These are phyloP conservation scores for Anseranas semipalmata DNA, from an alignment of 2,113 vertebrate genomes.

Conservation along the genomic window DNA sequence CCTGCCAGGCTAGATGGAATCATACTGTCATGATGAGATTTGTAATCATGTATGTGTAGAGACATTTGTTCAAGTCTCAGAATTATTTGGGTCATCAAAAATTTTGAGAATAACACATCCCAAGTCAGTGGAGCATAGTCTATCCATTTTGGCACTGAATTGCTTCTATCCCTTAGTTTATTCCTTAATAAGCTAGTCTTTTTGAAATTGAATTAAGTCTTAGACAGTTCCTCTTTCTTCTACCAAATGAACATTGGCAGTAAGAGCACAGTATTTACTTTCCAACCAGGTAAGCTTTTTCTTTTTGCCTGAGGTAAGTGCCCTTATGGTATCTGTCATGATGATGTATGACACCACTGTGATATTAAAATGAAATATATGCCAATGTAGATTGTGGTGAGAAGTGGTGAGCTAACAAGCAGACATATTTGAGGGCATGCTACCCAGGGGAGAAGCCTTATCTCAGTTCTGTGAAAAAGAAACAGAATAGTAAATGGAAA, in stretches of 20 bases:
- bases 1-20: not conserved
- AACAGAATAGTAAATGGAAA: not conserved
- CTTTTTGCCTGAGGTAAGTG: not conserved
- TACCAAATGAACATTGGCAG: not conserved
- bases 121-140: not conserved
- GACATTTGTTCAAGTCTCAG: not conserved
- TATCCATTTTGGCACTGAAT: not conserved
- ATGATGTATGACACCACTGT: not conserved
- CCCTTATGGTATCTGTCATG: not conserved
- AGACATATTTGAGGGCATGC: not conserved
- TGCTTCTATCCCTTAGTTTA: not conserved
- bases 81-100: not conserved
- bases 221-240: not conserved
- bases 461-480: not conserved
- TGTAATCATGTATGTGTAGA: not conserved
- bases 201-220: not conserved
- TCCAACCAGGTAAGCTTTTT: not conserved
- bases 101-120: not conserved
- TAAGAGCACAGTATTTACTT: not conserved
- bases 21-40: not conserved
- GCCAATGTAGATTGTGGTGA: not conserved
- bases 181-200: not conserved
- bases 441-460: not conserved
- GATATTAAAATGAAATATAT: not conserved
- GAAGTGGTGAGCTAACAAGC: not conserved